Conservation (phyloP, 2,797 vertebrate species). For the Leucoraja ocellata region DNA sequence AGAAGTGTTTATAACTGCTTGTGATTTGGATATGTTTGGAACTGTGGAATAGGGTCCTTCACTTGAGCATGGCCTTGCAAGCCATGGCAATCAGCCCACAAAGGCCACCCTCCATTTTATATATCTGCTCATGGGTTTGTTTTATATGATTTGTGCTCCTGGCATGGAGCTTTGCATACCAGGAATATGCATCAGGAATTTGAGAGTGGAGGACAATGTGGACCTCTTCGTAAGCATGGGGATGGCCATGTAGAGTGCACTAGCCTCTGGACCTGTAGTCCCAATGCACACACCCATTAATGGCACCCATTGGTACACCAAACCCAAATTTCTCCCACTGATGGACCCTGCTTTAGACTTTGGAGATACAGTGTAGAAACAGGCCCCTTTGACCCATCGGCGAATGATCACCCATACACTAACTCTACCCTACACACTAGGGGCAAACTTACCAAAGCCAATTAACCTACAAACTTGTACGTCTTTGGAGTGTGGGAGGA, state of each 20-base stretch:
- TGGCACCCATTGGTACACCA: neutral
- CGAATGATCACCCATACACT: too few relatives aligned
- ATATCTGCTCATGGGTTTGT: neutral
- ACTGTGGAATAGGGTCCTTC: neutral
- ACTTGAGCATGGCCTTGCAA: neutral
- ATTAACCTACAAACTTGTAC: too few relatives aligned
- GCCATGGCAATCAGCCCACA: neutral
- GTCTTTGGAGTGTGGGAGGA: too few relatives aligned
- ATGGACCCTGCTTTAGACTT: too few relatives aligned
- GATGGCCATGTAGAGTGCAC: too few relatives aligned
- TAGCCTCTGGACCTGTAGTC: neutral
- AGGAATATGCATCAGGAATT: neutral
- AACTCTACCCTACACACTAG: too few relatives aligned
- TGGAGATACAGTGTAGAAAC: too few relatives aligned
- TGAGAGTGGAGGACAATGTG: neutral
- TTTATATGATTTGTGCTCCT: neutral
- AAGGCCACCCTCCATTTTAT: neutral
- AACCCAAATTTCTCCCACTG: neutral
- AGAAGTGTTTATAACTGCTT: neutral
- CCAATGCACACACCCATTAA: neutral
- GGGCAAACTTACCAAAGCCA: too few relatives aligned
- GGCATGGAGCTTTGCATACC: neutral
- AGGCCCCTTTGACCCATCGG: too few relatives aligned
- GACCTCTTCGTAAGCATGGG: neutral
- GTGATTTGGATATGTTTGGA: neutral